Conservation (phyloP, 30 jellyfish, hydroid and myxozoan species). For the Rhopilema esculentum region DNA sequence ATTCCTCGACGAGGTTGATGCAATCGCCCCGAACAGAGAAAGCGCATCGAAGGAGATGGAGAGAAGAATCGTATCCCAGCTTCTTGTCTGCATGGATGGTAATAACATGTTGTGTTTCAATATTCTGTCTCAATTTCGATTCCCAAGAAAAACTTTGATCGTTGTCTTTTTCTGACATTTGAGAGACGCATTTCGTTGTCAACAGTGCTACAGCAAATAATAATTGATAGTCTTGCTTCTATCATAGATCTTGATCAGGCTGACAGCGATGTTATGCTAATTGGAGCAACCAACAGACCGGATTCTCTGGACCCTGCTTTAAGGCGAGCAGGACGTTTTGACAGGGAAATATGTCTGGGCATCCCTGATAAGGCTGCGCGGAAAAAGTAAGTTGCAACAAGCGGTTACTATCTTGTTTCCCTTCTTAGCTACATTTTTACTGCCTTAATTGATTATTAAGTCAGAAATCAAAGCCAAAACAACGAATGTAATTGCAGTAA, state of each 20-base stretch:
- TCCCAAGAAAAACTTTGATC: too few species aligned
- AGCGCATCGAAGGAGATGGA: slow-evolving; percentile 97
- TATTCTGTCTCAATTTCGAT: not conserved
- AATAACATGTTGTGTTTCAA: not conserved
- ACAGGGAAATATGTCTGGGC: slow-evolving; percentile 97
- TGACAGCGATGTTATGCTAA: slow-evolving; percentile 89
- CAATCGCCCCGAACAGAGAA: slow-evolving; percentile 97
- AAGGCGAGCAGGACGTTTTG: slow-evolving; percentile 99
- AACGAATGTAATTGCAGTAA: too few species aligned
- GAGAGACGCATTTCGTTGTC: too few species aligned
- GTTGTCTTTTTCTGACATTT: too few species aligned
- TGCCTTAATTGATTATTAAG: too few species aligned
- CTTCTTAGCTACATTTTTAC: too few species aligned
- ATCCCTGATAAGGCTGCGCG: slow-evolving; percentile 93
- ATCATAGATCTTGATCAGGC: slow-evolving; percentile 81
- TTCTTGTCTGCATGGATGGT: slow-evolving; percentile 98
- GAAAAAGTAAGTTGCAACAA: slow-evolving; percentile 52
- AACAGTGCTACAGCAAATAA: too few species aligned
- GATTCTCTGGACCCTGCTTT: slow-evolving; percentile 98
- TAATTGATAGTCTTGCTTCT: not conserved
- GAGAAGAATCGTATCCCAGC: slow-evolving; percentile 98
- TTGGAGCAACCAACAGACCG: slow-evolving; percentile 97
- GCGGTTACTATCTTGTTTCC: too few species aligned
- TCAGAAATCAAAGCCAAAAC: too few species aligned
- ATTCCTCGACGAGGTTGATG: slow-evolving; percentile 96